Percentiles rank a stretch among this genome's conserved stretches.
phyloP scores from a whole-genome alignment of 30 jellyfish, hydroid and myxozoan genomes.

The Nemopilema nomurai region DNA sequence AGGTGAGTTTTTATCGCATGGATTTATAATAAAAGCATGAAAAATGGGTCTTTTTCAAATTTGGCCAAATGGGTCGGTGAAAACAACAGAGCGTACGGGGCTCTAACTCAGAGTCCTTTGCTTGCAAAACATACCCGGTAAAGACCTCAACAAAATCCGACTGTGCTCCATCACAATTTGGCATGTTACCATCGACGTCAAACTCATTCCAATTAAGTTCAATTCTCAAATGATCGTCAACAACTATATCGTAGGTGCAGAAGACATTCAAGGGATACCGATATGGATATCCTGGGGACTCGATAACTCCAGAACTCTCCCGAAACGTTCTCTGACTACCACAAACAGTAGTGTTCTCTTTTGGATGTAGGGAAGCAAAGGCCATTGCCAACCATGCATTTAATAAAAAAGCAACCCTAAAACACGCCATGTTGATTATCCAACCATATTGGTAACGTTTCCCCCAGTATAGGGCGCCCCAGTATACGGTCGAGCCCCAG shows the following conservation, averaged over 20 bases:
- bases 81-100: too few relatives aligned
- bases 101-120: background rate
- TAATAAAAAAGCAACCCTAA: too few relatives aligned
- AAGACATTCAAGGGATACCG: constrained; percentile 42
- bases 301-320: background rate
- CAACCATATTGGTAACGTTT: too few relatives aligned
- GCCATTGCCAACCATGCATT: too few relatives aligned
- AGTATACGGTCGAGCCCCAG: too few relatives aligned
- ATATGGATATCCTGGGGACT: constrained; percentile 41
- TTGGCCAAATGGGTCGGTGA: too few relatives aligned
- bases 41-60: too few relatives aligned
- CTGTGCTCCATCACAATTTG: constrained; percentile 29
- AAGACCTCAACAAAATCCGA: constrained; percentile 29
- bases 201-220: constrained; percentile 55
- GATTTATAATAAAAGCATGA: too few relatives aligned
- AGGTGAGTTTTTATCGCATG: too few relatives aligned
- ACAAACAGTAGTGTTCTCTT: constrained; percentile 10
- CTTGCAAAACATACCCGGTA: constrained; percentile 36
- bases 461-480: too few relatives aligned
- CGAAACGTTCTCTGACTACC: constrained; percentile 3
- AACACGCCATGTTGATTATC: too few relatives aligned
- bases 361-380: constrained; percentile 38
- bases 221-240: constrained; percentile 19
- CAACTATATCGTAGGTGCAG: constrained; percentile 46
- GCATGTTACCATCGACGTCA: constrained; percentile 67